Evolutionary conservation across 2,113 vertebrate species (phyloP), one percentile per base, ranked within the genome.

Genomic region (Malurus alboscapulatus): DNA sequence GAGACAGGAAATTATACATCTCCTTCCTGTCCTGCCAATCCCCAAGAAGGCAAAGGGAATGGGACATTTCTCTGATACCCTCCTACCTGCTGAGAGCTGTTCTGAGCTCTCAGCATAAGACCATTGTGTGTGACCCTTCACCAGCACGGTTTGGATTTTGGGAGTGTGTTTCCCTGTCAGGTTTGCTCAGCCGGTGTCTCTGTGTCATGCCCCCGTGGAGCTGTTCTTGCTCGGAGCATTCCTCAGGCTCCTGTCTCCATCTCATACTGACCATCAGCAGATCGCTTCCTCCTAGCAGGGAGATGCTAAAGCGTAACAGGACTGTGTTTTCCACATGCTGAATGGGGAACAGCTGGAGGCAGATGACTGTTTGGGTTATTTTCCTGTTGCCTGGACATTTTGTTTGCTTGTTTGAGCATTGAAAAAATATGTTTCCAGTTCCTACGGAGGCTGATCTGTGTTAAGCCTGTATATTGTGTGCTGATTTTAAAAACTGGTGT

Each of bases 321-420:
- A 55, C 57, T 59, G 40, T 65, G 44, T 92, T 84, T 92, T 51
- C 76, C 5, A 19, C 2, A 6, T 79, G 78, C 72, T 90, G 74
- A 94, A 96, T 86, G 58, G 65, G 40, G 50, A 96, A 93, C 97
- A 97, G 95, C 96, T 97, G 96, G 84, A 95, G 36, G 26, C 61
- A 91, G 79, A 95, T 90, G 72, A 93, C 80, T 96, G 79, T 96
- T 93, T 95, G 91, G 87, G 90, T 92, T 96, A 81, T 71, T 95
- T 93, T 48, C 77, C 30, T 80, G 90, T 96, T 96, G 94, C 95
- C 83, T 93, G 59, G 92, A 78, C 69, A 58, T 90, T 87, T 79
- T 92, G 77, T 94, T 96, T 94, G 45, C 67, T 93, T 92, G 72
- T 73, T 92, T 88, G 38, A 89, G 68, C 47, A 78, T 73, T 93